These are phyloP conservation scores for Mesorhabditis sp. DNA, from an alignment of 2,888 invertebrate genomes.

Conservation along the genomic window DNA sequence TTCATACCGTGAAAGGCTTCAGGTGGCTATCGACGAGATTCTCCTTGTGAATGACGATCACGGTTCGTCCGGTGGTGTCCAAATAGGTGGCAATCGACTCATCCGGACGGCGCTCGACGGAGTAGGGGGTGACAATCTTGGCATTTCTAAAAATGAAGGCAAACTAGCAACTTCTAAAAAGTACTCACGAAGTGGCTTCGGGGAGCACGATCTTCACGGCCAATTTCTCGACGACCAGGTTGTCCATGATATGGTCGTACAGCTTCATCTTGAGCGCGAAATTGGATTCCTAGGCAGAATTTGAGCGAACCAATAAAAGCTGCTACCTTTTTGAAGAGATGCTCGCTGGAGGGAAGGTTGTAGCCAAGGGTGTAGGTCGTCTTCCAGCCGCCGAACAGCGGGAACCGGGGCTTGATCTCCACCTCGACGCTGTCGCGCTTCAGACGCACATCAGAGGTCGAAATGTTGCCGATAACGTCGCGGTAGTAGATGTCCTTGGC, in stretches of 20 bases:
- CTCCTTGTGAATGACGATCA: slow-evolving; percentile 74
- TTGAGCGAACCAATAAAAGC: too few relatives aligned
- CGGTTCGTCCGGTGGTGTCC: slow-evolving; percentile 87
- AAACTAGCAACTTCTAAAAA: slow-evolving; percentile 6
- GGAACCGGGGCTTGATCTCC: slow-evolving; percentile 86
- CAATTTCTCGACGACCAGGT: slow-evolving; percentile 87
- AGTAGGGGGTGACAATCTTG: slow-evolving; percentile 77
- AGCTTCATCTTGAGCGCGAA: slow-evolving; percentile 80
- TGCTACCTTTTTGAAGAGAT: slow-evolving; percentile 75
- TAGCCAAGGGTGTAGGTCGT: slow-evolving; percentile 93
- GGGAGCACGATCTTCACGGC: slow-evolving; percentile 85
- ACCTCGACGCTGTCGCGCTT: slow-evolving; percentile 88
- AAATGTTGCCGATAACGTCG: slow-evolving; percentile 96
- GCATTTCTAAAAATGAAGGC: slow-evolving; percentile 66
- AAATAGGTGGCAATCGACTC: slow-evolving; percentile 84
- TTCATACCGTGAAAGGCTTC: slow-evolving; percentile 71
- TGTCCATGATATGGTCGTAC: slow-evolving; percentile 93
- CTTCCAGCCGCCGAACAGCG: slow-evolving; percentile 97
- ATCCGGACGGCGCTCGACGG: slow-evolving; percentile 73
- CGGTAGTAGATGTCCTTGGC: slow-evolving; percentile 93
- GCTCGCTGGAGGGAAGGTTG: slow-evolving; percentile 94
- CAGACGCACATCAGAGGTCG: slow-evolving; percentile 85
- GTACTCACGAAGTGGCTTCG: slow-evolving; percentile 71
- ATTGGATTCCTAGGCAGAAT: slow-evolving; percentile 54
- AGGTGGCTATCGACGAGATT: slow-evolving; percentile 95